Evolutionary conservation across 1,140 invertebrate species (phyloP), one percentile per base, ranked within the genome.

Genomic region (Elymnias hypermnestra): DNA sequence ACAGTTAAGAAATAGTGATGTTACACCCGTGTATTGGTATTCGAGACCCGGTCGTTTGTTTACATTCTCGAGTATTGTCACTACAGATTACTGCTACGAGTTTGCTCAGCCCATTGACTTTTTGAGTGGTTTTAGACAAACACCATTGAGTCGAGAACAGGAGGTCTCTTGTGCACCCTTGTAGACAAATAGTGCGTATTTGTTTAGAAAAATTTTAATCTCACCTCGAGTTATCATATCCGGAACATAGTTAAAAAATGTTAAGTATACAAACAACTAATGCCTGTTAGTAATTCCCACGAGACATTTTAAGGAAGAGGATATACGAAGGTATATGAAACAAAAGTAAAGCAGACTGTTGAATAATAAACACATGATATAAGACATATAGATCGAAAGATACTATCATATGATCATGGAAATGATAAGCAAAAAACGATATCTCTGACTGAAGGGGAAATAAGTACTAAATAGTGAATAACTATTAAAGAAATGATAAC

Each of bases 111-210:
- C 68, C 72, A 72, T 81, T 69, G 56, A 77, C 56, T 56, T 57
- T 55, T 56, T 63, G 64, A 74, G 72, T 82, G 71, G 74, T 82
- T 78, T 75, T 72, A 73, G 75, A 77, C 67, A 81, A 77, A 75
- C 70, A 77, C 43, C 59, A 67, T 79, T 64, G 65, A 68, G 56
- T 44, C 43, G 63, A 65, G 67, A 69, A 70, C 71, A 75, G 64
- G 58, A 56, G 70, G 58, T 47, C 72, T 69, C 67, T 69, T 69
- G 60, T 72, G 55, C 58, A 50, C 62, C 63, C 66, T 67, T 53
- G 45, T 65, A 57, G 44, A 63, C 69, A 74, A 81, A 79, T 71
- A 79, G 56, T 67, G 71, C 61, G 41, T 81, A 63, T 81, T 77
- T 81, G 63, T 74, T 81, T 68, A 68, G 66, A 77, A 75, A 57